Conservation (phyloP, 2,797 vertebrate species). For the Echeneis naucrates region DNA sequence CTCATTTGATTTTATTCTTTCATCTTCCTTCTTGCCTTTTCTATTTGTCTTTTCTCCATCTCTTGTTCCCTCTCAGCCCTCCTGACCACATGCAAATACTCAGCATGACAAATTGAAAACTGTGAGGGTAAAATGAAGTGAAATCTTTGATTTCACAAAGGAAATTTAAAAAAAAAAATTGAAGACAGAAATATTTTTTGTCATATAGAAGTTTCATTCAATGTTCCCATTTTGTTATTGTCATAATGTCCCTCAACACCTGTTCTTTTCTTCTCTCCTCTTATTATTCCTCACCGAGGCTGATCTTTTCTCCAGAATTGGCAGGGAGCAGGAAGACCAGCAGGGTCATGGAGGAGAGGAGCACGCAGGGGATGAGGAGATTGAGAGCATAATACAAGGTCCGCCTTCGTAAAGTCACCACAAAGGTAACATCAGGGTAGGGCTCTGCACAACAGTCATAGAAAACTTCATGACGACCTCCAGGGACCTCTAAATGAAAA, state of each 20-base stretch:
- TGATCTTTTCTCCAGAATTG: constrained; percentile 88
- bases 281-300: constrained; percentile 67
- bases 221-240: constrained; percentile 4
- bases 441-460: constrained; percentile 88
- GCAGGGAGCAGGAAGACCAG: constrained; percentile 86
- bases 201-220: neutral
- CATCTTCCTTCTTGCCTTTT: constrained; percentile 33
- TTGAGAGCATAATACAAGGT: constrained; percentile 88
- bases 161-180: constrained; percentile 2
- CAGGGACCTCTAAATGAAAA: constrained; percentile 80
- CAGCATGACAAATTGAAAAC: constrained; percentile 3
- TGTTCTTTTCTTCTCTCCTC: neutral
- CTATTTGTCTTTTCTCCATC: constrained; percentile 7
- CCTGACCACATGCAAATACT: constrained; percentile 23
- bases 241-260: neutral
- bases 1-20: constrained; percentile 36
- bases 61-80: constrained; percentile 10
- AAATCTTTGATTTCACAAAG: neutral
- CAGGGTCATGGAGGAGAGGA: constrained; percentile 88
- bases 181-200: constrained; percentile 16
- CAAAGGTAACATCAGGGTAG: constrained; percentile 87
- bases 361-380: constrained; percentile 86
- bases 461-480: constrained; percentile 82
- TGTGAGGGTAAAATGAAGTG: neutral
- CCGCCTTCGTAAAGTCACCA: constrained; percentile 84